These are phyloP conservation scores for Hemibagrus guttatus DNA, from an alignment of 2,797 vertebrate species.

Conservation along the genomic window DNA sequence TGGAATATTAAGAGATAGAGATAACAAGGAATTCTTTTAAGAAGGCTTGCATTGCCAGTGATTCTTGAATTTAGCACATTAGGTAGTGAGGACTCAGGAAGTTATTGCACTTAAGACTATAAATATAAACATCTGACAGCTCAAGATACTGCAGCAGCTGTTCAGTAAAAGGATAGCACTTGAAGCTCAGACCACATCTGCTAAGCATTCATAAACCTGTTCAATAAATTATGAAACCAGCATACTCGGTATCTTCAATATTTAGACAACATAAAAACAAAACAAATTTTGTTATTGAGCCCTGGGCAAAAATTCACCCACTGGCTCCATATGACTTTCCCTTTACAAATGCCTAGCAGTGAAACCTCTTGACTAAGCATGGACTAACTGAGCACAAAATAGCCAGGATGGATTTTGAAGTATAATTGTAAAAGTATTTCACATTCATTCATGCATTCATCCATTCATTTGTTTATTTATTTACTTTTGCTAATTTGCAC, in stretches of 20 bases:
- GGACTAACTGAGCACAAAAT: background rate
- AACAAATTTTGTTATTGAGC: background rate
- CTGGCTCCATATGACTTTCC: background rate
- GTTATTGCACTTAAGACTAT: conserved; percentile 44
- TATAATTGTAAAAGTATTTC: background rate
- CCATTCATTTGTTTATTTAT: too few species aligned
- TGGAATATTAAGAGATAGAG: background rate
- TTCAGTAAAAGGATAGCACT: conserved; percentile 40
- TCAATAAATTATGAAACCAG: background rate
- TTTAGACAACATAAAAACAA: background rate
- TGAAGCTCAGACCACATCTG: conserved; percentile 10
- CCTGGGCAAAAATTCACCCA: background rate
- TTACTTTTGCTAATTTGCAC: too few species aligned
- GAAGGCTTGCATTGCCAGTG: conserved; percentile 6
- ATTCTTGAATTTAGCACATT: conserved; percentile 14
- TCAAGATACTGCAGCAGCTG: conserved; percentile 49
- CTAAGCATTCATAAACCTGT: background rate
- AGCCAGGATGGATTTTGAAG: background rate
- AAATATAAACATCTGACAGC: conserved; percentile 51
- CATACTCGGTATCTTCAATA: background rate
- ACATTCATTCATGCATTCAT: background rate
- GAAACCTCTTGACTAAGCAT: background rate
- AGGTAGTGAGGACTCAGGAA: conserved; percentile 6
- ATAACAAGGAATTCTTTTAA: background rate
- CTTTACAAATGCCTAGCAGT: background rate